phyloP scores from a whole-genome alignment of 2,113 vertebrate species.

The Myotis brandtii region DNA sequence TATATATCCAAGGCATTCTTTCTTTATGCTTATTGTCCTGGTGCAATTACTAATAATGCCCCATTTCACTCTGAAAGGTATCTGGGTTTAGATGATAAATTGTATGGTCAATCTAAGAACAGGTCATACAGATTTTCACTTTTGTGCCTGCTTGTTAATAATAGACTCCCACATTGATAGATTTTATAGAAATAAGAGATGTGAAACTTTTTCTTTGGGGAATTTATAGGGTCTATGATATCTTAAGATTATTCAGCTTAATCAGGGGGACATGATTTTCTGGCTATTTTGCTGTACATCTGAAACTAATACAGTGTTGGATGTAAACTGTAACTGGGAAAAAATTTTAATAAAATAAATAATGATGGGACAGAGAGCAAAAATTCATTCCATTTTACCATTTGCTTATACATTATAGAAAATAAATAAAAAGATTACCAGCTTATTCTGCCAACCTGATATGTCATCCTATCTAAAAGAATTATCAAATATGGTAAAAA shows the following conservation, averaged over 20 bases:
- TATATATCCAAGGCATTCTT: not conserved
- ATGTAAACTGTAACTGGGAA: not conserved
- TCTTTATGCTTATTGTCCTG: not conserved
- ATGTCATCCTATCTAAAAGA: not conserved
- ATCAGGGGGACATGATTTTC: not conserved
- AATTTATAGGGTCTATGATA: not conserved
- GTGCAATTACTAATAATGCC: not conserved
- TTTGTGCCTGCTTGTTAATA: not conserved
- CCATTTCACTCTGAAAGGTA: not conserved
- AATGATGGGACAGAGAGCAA: not conserved
- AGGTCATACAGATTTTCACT: not conserved
- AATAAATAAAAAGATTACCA: not conserved
- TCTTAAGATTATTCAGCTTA: not conserved
- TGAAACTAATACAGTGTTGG: not conserved
- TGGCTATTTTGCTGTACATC: not conserved
- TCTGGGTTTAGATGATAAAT: not conserved
- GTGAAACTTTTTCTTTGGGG: not conserved
- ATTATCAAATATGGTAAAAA: not conserved
- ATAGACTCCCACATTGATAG: not conserved
- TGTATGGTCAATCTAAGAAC: not conserved
- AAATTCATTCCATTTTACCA: slow-evolving; percentile 40
- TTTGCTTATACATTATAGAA: slow-evolving; percentile 76
- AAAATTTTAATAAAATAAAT: not conserved
- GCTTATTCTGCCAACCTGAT: not conserved
- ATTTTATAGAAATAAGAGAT: not conserved